Base-by-base conservation (phyloP, 2,113 vertebrate species). In the Semnopithecus entellus region DNA sequence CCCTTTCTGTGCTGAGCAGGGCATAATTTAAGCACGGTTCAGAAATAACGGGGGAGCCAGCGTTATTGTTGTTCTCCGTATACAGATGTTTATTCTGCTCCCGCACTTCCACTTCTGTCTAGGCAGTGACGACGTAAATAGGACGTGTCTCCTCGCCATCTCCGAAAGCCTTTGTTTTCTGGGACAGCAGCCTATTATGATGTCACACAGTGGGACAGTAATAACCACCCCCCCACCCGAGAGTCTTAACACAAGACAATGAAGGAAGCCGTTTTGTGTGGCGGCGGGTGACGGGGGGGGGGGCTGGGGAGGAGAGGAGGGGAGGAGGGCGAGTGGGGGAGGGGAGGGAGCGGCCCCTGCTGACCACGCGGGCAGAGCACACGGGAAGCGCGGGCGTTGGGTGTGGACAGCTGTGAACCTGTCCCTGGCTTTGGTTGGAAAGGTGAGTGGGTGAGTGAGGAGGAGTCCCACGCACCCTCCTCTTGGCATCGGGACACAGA, bases 181-280 rank as follows among this genome's bases (percentile, higher is more conserved):
- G 97, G 98, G 98, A 99, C 99, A 99, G 98, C 98, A 98, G 98
- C 98, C 98, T 98, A 99, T 99, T 99, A 98, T 98, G 98, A 98
- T 98, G 98, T 99, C 98, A 98, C 90, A 18, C 0, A 0, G 88
- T 91, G 96, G 98, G 98, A 97, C 98, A 98, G 98, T 98, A 97
- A 97, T 98, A 97, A 98, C 98, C 96, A 89, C 96, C 94, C 98
- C 97, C 97, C 86, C 94, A 76, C 35, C 3, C 94, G 1, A 91
- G 94, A 98, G 93, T 94, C 96, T 98, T 96, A 95, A 91, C 45
- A 79, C 98, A 96, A 97, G 97, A 98, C 98, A 97, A 97, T 98
- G 97, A 97, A 94, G 94, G 97, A 70, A 97, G 82, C 97, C 82
- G 92, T 92, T 87, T 96, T 97, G 96, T 81, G 81, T 91, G 97